A percentile compares a stretch with the other conserved stretches of the same genome.
phyloP scores from a whole-genome alignment of 2,888 invertebrate species.

The Serrognathus titanus region DNA sequence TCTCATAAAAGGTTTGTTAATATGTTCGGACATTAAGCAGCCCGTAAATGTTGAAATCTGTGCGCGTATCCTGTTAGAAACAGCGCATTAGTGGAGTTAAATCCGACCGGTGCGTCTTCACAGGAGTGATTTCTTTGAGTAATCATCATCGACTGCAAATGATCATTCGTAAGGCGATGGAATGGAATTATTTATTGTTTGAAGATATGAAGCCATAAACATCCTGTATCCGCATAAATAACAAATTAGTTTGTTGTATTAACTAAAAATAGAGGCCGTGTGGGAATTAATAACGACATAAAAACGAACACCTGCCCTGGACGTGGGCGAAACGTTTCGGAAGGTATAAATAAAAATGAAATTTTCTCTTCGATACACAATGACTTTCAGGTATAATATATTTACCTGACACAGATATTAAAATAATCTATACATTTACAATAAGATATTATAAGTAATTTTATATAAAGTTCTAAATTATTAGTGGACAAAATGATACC shows the following conservation, averaged over 20 bases:
- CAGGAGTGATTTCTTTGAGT: too few species aligned
- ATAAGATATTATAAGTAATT: too few species aligned
- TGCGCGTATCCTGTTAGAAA: not conserved
- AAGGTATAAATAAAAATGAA: too few species aligned
- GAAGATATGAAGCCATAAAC: conserved; percentile 24
- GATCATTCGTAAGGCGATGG: not conserved
- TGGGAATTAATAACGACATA: conserved; percentile 30
- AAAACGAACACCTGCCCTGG: conserved; percentile 26
- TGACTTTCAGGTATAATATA: too few species aligned
- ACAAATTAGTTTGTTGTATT: conserved; percentile 31
- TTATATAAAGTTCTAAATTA: too few species aligned
- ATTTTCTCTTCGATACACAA: too few species aligned
- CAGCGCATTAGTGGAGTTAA: not conserved
- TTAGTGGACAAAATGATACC: too few species aligned
- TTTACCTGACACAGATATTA: too few species aligned
- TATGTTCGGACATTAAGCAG: not conserved
- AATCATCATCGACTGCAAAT: not conserved
- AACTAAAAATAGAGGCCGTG: conserved; percentile 29
- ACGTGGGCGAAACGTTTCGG: conserved; percentile 18
- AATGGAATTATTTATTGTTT: conserved; percentile 12
- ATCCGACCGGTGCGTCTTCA: too few species aligned
- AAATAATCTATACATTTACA: too few species aligned
- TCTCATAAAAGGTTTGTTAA: conserved; percentile 1
- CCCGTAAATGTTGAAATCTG: not conserved
- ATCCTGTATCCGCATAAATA: conserved; percentile 29